Percentiles rank a stretch among this genome's conserved stretches.
These are phyloP conservation scores for Eubasilissa splendida DNA, from an alignment of 2,888 invertebrate species.

Conservation along the genomic window DNA sequence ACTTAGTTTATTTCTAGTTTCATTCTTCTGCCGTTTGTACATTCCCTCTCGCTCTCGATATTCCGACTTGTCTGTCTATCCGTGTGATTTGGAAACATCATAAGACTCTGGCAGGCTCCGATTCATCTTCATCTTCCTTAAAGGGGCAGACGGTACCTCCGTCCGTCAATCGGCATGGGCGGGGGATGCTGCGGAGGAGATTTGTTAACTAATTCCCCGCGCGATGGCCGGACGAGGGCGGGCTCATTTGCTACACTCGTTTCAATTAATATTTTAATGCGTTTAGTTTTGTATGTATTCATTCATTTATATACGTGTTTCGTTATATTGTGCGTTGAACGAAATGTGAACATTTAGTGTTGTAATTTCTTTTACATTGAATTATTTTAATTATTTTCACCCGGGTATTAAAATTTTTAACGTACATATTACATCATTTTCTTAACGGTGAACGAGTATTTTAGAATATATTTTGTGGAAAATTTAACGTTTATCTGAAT, in stretches of 20 bases:
- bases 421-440: too few relatives aligned
- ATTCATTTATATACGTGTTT: constrained; percentile 19
- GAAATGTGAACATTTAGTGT: neutral
- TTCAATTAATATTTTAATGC: constrained; percentile 38
- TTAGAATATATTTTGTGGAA: too few relatives aligned
- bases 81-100: neutral
- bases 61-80: neutral
- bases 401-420: too few relatives aligned
- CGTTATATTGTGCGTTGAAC: constrained; percentile 5
- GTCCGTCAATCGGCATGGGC: constrained; percentile 11
- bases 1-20: too few relatives aligned
- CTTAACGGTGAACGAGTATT: too few relatives aligned
- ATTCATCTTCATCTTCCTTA: constrained; percentile 48
- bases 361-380: too few relatives aligned
- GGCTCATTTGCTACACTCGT: constrained; percentile 36
- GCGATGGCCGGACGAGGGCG: constrained; percentile 23
- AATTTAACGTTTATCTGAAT: too few relatives aligned
- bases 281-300: constrained; percentile 19
- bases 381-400: too few relatives aligned
- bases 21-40: too few relatives aligned
- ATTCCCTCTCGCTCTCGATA: too few relatives aligned
- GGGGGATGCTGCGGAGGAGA: constrained; percentile 9
- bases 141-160: constrained; percentile 21
- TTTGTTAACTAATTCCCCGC: constrained; percentile 32
- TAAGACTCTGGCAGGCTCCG: neutral